A percentile compares a stretch with the other conserved stretches of the same genome.
These are phyloP conservation scores for Stenotaenia linearis DNA, from an alignment of 2,888 invertebrate genomes.

Conservation along the genomic window DNA sequence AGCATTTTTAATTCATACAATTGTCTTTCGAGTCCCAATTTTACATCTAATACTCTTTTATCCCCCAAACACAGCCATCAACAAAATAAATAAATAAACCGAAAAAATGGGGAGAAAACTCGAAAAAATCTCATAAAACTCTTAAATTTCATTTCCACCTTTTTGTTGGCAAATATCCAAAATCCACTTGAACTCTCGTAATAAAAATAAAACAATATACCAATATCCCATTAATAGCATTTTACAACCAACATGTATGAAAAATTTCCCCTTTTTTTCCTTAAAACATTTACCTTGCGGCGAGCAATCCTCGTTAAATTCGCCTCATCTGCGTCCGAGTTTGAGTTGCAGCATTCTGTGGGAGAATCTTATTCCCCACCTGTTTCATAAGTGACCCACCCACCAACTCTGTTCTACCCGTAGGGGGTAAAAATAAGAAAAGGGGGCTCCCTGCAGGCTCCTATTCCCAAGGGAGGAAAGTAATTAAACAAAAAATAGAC, in stretches of 20 bases:
- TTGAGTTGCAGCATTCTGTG: neutral
- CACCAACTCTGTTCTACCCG: neutral
- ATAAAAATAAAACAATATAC: neutral
- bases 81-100: neutral
- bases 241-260: neutral
- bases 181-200: neutral
- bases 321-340: neutral
- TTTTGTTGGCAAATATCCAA: neutral
- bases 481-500: slow-evolving; percentile 19
- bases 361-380: slow-evolving; percentile 11
- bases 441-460: slow-evolving; percentile 1
- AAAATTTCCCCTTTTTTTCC: neutral
- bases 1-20: neutral
- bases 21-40: neutral
- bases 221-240: neutral
- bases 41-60: neutral
- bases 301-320: neutral
- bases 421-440: slow-evolving; percentile 1
- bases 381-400: slow-evolving; percentile 19
- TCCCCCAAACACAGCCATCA: neutral
- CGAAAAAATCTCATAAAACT: neutral
- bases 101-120: neutral
- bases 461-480: slow-evolving; percentile 19
- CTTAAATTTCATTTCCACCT: slow-evolving; percentile 7
- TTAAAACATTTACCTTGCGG: neutral